Evolutionary conservation across 2,888 invertebrate species (phyloP).

Genomic region (Bugula neritina): DNA sequence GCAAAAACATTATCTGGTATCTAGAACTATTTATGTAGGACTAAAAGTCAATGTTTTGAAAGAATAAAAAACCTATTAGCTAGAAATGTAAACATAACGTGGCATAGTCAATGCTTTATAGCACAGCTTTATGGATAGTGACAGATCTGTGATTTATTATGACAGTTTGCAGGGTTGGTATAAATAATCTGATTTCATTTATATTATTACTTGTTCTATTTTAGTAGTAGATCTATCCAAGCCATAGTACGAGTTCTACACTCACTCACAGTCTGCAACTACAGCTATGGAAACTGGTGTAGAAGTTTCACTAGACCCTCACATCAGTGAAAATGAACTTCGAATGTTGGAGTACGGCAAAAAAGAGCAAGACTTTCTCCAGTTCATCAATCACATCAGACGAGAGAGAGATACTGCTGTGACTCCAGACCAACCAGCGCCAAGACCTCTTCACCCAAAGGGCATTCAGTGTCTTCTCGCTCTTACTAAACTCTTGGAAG

Average conservation of each 20-base stretch:
- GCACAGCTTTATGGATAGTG: not conserved
- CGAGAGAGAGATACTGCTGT: not conserved
- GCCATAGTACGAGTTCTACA: not conserved
- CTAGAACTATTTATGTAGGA: too few species aligned
- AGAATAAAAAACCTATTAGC: too few species aligned
- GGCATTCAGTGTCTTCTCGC: slow-evolving; percentile 11
- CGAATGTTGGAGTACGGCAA: slow-evolving; percentile 5
- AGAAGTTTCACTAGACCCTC: not conserved
- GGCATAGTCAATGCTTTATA: too few species aligned
- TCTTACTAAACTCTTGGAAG: not conserved
- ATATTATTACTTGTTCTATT: not conserved
- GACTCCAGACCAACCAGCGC: not conserved
- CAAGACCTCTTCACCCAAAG: not conserved
- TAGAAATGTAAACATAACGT: too few species aligned
- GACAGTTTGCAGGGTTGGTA: not conserved
- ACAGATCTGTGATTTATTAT: slow-evolving; percentile 5
- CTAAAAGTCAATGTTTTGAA: too few species aligned
- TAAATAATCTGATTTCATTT: too few species aligned
- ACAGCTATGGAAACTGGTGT: not conserved
- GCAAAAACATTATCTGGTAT: too few species aligned
- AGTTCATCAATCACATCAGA: slow-evolving; percentile 8
- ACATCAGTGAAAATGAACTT: slow-evolving; percentile 7
- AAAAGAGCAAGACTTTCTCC: slow-evolving; percentile 12
- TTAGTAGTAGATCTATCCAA: not conserved
- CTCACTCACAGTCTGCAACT: not conserved